Evolutionary conservation across 2,888 invertebrate species (phyloP).

Genomic region (Serrognathus titanus): DNA sequence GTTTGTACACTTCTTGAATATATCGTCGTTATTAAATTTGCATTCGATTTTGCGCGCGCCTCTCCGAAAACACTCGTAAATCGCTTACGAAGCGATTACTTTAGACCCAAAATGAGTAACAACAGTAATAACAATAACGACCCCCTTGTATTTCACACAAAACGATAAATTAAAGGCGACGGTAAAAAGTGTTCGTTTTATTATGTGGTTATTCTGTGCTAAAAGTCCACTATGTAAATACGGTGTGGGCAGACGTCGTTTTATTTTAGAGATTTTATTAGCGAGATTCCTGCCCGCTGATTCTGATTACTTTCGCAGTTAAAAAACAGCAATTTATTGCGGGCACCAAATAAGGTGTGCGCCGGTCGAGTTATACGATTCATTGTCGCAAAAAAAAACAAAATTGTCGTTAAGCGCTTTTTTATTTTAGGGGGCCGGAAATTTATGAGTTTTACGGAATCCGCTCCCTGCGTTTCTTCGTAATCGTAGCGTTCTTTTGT

Average conservation of each 20-base stretch:
- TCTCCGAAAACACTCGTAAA: no score
- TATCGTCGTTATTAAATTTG: no score
- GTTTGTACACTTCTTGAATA: no score
- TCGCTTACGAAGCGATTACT: no score
- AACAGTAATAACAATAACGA: no score
- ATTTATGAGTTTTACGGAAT: slow-evolving; percentile 21
- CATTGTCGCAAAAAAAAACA: slow-evolving; percentile 4
- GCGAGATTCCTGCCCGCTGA: slow-evolving; percentile 33
- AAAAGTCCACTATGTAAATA: slow-evolving; percentile 8
- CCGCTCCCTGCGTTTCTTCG: neutral
- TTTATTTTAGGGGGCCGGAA: slow-evolving; percentile 24
- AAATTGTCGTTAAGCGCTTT: slow-evolving; percentile 25
- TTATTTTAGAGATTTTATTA: slow-evolving; percentile 33
- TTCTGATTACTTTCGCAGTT: slow-evolving; percentile 35
- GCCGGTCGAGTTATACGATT: slow-evolving; percentile 11
- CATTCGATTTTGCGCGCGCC: no score
- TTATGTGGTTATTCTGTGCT: slow-evolving; percentile 4
- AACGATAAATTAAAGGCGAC: neutral
- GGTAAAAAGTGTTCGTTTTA: slow-evolving; percentile 2
- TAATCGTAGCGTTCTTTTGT: neutral
- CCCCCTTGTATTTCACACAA: no score
- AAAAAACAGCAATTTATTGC: slow-evolving; percentile 31
- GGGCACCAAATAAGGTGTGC: slow-evolving; percentile 32
- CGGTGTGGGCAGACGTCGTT: slow-evolving; percentile 13
- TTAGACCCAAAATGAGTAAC: no score